Base-by-base conservation (phyloP, 2,113 vertebrate genomes). In the Calidris pygmaea region DNA sequence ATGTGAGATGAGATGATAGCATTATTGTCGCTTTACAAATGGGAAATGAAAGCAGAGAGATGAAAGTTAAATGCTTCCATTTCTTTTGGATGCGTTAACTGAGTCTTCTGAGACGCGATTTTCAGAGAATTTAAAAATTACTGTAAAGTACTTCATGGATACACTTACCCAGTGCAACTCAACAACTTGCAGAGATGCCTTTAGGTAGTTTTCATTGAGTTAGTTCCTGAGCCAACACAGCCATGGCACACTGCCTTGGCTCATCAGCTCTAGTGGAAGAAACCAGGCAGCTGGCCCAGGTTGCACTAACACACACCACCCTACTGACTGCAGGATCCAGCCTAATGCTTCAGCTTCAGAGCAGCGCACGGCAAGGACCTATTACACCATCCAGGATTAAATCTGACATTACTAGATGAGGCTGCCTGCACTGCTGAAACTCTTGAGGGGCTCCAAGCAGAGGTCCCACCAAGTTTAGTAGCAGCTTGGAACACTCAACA, bases 1-100 rank as follows among this genome's bases (percentile, higher is more conserved):
- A 75, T 84, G 85, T 86, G 85, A 93, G 72, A 87, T 24, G 22
- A 91, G 65, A 91, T 32, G 48, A 83, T 55, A 70, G 59, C 27
- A 75, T 45, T 80, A 81, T 37, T 67, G 76, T 58, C 4, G 1
- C 34, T 94, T 72, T 4, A 7, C 68, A 96, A 86, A 78, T 39
- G 35, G 83, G 70, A 88, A 93, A 92, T 55, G 63, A 84, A 96
- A 94, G 76, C 73, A 52, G 39, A 63, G 67, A 93, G 60, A 84
- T 72, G 30, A 84, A 93, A 92, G 56, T 81, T 86, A 96, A 95
- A 93, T 13, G 52, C 34, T 89, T 78, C 76, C 62, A 34, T 45
- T 94, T 85, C 70, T 82, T 95, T 37, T n/a, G 58, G 58, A 53
- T 89, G 87, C 58, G 55, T 66, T 67, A 72, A 70, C 27, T 52